phyloP scores from a whole-genome alignment of 2,797 vertebrate genomes.

The Anguilla obscura region DNA sequence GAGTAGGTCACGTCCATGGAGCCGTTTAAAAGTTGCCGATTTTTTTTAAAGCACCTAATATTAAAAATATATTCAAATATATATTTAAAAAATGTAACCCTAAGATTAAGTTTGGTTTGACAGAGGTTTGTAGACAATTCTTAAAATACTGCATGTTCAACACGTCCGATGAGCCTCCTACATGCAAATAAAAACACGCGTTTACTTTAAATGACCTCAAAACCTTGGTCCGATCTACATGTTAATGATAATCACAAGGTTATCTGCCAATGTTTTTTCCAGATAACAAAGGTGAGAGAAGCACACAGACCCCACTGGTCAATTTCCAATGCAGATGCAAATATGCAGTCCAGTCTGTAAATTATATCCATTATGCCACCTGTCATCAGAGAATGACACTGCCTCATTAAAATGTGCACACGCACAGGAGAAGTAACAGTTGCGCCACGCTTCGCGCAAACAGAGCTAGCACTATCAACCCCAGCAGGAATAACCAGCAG shows the following conservation, averaged over 20 bases:
- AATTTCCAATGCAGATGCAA: not conserved
- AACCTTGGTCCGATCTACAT: not conserved
- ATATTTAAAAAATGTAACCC: not conserved
- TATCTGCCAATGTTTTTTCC: not conserved
- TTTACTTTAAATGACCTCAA: not conserved
- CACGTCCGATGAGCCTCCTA: not conserved
- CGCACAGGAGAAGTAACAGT: not conserved
- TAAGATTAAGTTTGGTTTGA: not conserved
- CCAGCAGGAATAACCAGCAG: slow-evolving; percentile 8
- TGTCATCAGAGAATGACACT: not conserved
- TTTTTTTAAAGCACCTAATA: not conserved
- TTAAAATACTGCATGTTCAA: not conserved
- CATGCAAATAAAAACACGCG: no score
- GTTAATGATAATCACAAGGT: not conserved
- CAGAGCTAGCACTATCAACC: not conserved
- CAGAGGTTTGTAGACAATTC: not conserved
- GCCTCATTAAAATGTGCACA: not conserved
- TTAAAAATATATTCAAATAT: not conserved
- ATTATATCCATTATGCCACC: not conserved
- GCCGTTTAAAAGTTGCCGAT: not conserved
- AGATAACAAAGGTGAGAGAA: not conserved
- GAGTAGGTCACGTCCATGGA: not conserved
- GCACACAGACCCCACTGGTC: not conserved
- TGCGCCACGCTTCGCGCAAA: not conserved
- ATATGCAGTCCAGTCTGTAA: not conserved